Conservation (phyloP, 2,113 vertebrate genomes). For the Clarias macrocephalus region DNA sequence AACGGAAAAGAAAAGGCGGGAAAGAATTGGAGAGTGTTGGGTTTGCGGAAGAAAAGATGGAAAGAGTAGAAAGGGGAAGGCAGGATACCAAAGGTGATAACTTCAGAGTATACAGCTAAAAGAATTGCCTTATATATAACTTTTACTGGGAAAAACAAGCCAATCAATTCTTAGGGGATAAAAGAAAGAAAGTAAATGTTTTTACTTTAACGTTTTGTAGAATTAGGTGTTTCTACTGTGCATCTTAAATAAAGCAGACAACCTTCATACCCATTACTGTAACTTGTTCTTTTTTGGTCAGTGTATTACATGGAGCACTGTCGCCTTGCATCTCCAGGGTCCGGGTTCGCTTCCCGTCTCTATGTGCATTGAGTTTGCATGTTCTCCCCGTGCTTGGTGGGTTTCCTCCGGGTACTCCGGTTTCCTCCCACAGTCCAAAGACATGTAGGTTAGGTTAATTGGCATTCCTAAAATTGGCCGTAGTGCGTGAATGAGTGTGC, state of each 20-base stretch:
- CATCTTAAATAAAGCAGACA: background rate
- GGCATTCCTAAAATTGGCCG: no score
- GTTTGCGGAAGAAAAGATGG: conserved; percentile 9
- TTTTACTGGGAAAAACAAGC: background rate
- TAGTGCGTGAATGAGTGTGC: no score
- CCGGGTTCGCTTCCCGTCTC: no score
- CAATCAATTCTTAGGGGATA: background rate
- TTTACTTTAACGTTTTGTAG: background rate
- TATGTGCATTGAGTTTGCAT: no score
- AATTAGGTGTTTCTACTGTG: background rate
- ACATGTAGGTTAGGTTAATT: no score
- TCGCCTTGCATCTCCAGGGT: no score
- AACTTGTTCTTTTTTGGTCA: background rate
- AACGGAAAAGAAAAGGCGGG: conserved; percentile 20
- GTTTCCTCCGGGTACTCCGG: no score
- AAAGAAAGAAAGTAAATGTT: background rate
- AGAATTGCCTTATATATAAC: background rate
- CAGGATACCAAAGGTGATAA: conserved; percentile 37
- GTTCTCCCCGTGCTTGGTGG: no score
- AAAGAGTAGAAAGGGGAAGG: conserved; percentile 34
- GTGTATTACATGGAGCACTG: background rate
- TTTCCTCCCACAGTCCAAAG: no score
- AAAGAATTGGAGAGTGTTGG: background rate
- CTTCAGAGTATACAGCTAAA: background rate
- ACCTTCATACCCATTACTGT: background rate